Conservation (phyloP, 2,888 invertebrate genomes). For the Erebia aethiops region DNA sequence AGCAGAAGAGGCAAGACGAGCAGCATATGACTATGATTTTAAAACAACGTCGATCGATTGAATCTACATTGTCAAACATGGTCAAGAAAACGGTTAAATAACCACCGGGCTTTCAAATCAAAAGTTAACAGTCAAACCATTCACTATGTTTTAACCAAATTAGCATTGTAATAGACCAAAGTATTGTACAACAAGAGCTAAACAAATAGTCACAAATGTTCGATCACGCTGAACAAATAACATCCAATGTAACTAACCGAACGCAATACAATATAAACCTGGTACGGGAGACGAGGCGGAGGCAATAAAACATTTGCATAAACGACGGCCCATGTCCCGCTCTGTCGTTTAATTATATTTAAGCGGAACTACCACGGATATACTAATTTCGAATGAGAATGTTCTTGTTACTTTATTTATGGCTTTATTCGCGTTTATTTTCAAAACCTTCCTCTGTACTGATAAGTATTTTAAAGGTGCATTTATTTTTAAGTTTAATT, state of each 20-base stretch:
- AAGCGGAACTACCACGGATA: constrained; percentile 41
- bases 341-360: constrained; percentile 55
- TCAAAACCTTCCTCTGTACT: background rate
- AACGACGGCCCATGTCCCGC: constrained; percentile 52
- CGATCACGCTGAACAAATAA: constrained; percentile 27
- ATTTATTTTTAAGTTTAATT: no score
- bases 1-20: no score
- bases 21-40: no score
- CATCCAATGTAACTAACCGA: constrained; percentile 26
- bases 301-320: constrained; percentile 65
- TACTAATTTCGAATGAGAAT: constrained; percentile 40
- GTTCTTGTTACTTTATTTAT: constrained; percentile 15
- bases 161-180: background rate
- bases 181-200: background rate
- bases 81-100: no score
- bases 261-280: constrained; percentile 55
- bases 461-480: no score
- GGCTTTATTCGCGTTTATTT: background rate
- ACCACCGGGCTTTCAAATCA: no score
- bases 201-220: constrained; percentile 24
- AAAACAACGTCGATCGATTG: no score
- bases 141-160: no score
- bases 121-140: no score
- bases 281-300: constrained; percentile 44
- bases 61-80: no score